Base-by-base conservation (phyloP, 1,140 invertebrate genomes). In the Drosophila kohkoa region DNA sequence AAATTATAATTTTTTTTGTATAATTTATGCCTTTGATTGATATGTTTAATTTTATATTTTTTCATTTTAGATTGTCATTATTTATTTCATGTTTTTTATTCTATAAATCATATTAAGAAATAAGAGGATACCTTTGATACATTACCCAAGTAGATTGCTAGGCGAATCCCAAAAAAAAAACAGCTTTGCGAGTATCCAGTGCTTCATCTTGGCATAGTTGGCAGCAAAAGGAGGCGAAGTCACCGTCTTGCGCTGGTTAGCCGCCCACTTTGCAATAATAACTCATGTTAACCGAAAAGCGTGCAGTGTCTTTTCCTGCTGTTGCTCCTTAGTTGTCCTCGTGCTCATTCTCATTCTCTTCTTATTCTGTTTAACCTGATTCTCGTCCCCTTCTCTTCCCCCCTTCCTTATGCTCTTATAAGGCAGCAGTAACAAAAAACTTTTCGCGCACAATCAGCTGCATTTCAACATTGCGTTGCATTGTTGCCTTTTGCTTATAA, bases 381-480 rank as follows among this genome's bases (percentile, higher is more conserved):
- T 38, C 54, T 38, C 30, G 16, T 48, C 11, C 15, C n/a, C 45
- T 8, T 48, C 11, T 15, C n/a, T 54, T 6, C 6, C 7, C 28
- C n/a, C 43, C 28, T 25, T 25, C 49, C 13, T 38, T 4, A 10
- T 38, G 3, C n/a, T 55, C 11, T 20, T 43, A n/a, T 15, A 35
- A 51, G 43, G 55, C 55, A 68, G 52, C 57, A 60, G 54, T 60
- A 82, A 77, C 76, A 82, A 85, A 88, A 68, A 88, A 88, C 85
- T 88, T 88, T 88, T 88, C 77, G 81, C 86, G 85, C 85, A 88
- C 85, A 88, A 89, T 88, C 85, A 88, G 85, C 71, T 88, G 85
- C 85, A 89, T 85, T 88, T 88, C 83, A 88, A 85, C 85, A 81
- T 85, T 81, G 78, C 78, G 74, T 79, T 64, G 82, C 73, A 83